A percentile compares a stretch with the other conserved stretches of the same genome.
Evolutionary conservation across 2,113 vertebrate genomes (phyloP).

Genomic region (Mus pahari): DNA sequence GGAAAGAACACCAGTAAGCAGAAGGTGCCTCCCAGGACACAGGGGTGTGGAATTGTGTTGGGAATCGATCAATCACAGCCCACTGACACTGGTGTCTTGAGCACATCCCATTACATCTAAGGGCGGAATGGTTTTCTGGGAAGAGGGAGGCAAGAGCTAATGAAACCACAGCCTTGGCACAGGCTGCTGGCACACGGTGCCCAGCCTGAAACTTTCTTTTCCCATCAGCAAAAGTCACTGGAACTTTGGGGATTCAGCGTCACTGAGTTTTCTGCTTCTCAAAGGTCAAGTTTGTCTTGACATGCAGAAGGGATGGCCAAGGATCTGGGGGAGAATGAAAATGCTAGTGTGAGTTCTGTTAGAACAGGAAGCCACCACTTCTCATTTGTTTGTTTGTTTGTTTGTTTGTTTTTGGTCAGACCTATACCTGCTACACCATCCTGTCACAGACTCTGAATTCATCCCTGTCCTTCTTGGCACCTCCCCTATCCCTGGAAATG

Average conservation of each 20-base stretch:
- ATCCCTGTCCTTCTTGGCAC: background rate
- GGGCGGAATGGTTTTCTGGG: slow-evolving; percentile 68
- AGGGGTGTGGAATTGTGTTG: background rate
- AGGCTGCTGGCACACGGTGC: slow-evolving; percentile 13
- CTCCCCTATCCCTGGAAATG: background rate
- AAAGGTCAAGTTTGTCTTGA: background rate
- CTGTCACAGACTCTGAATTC: accelerated
- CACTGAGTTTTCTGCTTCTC: background rate
- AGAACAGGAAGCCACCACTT: accelerated
- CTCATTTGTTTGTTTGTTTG: too few relatives aligned
- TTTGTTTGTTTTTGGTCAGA: too few relatives aligned
- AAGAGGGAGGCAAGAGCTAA: slow-evolving; percentile 64
- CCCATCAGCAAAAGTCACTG: background rate
- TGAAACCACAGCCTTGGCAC: slow-evolving; percentile 51
- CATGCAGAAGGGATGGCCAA: background rate
- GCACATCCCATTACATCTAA: background rate
- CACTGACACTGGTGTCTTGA: background rate
- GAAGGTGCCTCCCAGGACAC: background rate
- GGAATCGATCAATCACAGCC: slow-evolving; percentile 49
- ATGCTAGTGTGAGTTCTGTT: accelerated
- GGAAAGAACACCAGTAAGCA: slow-evolving; percentile 57
- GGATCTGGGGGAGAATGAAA: accelerated
- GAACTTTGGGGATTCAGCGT: background rate
- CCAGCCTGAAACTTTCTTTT: background rate
- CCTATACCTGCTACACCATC: accelerated